phyloP scores from a whole-genome alignment of 2,113 vertebrate genomes.

The Cephalopholis sonnerati region DNA sequence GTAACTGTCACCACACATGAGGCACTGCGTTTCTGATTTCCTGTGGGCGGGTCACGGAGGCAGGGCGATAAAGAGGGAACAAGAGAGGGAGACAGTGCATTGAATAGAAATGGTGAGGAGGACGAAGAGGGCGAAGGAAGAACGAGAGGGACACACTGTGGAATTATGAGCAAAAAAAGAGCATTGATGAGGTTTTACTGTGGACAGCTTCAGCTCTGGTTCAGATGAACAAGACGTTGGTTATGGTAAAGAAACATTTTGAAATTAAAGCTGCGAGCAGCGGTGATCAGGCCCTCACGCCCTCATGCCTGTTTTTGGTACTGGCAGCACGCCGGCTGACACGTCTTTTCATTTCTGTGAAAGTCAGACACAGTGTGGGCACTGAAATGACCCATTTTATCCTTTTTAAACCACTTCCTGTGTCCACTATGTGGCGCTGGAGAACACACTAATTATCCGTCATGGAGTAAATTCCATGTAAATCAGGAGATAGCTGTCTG shows the following conservation, averaged over 20 bases:
- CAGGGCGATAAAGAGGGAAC: neutral
- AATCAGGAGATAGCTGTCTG: no score
- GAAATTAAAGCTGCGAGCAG: no score
- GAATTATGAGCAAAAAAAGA: neutral
- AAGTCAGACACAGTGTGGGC: no score
- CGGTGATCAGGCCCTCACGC: no score
- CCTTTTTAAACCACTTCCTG: no score
- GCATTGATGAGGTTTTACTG: neutral
- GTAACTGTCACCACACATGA: conserved; percentile 36
- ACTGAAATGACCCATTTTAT: no score
- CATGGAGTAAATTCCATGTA: no score
- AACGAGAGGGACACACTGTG: neutral
- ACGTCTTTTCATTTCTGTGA: no score
- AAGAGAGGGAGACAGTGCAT: neutral
- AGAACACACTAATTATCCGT: no score
- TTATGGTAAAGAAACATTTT: neutral
- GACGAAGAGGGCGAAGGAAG: neutral
- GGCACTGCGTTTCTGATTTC: conserved; percentile 49
- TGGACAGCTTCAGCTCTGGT: neutral
- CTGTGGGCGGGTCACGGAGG: conserved; percentile 35
- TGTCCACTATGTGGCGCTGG: no score
- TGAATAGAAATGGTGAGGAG: neutral
- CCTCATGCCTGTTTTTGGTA: no score
- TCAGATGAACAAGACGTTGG: neutral
- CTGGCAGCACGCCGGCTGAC: no score